Evolutionary conservation across 2,888 invertebrate genomes (phyloP).

Genomic region (Microctonus brassicae): DNA sequence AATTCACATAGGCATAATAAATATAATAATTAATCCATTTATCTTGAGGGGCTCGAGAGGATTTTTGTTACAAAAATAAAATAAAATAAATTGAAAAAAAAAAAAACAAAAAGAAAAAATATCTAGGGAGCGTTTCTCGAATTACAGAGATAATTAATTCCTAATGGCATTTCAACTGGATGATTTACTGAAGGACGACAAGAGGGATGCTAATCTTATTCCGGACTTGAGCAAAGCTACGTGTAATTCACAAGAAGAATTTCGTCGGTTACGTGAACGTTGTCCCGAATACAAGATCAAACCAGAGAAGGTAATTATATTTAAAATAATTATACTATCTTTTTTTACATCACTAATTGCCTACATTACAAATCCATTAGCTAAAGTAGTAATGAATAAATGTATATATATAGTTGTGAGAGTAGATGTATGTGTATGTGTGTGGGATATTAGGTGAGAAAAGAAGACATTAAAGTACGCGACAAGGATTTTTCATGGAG

Average conservation of each 20-base stretch:
- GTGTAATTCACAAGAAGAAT: slow-evolving; percentile 85
- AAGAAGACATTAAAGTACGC: slow-evolving; percentile 83
- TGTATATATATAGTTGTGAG: background rate
- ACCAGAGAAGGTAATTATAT: slow-evolving; percentile 79
- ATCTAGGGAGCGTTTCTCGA: slow-evolving; percentile 39
- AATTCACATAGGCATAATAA: slow-evolving; percentile 32
- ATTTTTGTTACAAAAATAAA: slow-evolving; percentile 37
- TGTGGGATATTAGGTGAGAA: slow-evolving; percentile 72
- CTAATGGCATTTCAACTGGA: slow-evolving; percentile 80
- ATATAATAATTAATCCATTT: background rate
- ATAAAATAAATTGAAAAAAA: slow-evolving; percentile 42
- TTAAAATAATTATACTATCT: background rate
- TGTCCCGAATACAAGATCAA: slow-evolving; percentile 92
- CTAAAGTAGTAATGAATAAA: background rate
- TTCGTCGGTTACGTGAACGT: slow-evolving; percentile 84
- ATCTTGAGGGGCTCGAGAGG: background rate
- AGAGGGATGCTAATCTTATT: slow-evolving; percentile 86
- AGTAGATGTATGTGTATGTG: no score
- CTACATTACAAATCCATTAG: background rate
- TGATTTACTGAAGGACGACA: slow-evolving; percentile 82
- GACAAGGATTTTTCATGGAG: slow-evolving; percentile 83
- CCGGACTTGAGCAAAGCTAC: slow-evolving; percentile 86
- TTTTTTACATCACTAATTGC: no score
- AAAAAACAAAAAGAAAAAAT: slow-evolving; percentile 21
- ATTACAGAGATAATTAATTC: slow-evolving; percentile 48